Evolutionary conservation across 1,140 invertebrate genomes (phyloP), one percentile per base, ranked within the genome.

Genomic region (Antheraea pernyi): DNA sequence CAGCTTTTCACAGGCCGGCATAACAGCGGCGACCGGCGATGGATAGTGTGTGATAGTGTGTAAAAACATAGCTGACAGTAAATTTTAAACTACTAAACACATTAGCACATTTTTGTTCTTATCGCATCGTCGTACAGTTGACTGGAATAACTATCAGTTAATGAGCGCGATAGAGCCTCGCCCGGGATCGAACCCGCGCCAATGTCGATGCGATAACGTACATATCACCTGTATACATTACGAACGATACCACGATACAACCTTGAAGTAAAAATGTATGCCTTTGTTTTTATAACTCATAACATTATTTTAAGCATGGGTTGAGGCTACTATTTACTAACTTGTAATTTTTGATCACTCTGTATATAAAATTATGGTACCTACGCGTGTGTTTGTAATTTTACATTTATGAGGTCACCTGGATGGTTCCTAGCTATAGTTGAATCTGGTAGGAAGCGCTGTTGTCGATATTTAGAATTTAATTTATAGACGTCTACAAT

Each of bases 61-160:
- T 36, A 61, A 61, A 61, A 7, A 30, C 10, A 61, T 61, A 36
- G 5, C 11, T 30, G 19, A n/a, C 0, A 61, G 30, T 8, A 11
- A 19, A 36, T 19, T 61, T 61, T 53, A 61, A 30, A 8, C 60
- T 61, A 61, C 13, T 19, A 7, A 19, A 0, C n/a, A 60, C 59
- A n/a, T 60, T 18, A 11, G 10, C 11, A 61, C 19, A 19, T 30
- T 36, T 30, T 30, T 61, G 30, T 30, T 8, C 19, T 30, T 61
- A 61, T 61, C 60, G 16, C 19, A 16, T 30, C 46, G 9, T 11
- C 19, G 64, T 48, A 65, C 11, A 65, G n/a, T 42, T 18, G 16
- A 19, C 19, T 65, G 39, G 64, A 65, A 65, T 65, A 65, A 48
- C 42, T 65, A 65, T 65, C 64, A 48, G 39, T 42, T 46, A 65